A percentile compares a stretch with the other conserved stretches of the same genome.
These are phyloP conservation scores for Pogonophryne albipinna DNA, from an alignment of 2,797 vertebrate genomes.

Conservation along the genomic window DNA sequence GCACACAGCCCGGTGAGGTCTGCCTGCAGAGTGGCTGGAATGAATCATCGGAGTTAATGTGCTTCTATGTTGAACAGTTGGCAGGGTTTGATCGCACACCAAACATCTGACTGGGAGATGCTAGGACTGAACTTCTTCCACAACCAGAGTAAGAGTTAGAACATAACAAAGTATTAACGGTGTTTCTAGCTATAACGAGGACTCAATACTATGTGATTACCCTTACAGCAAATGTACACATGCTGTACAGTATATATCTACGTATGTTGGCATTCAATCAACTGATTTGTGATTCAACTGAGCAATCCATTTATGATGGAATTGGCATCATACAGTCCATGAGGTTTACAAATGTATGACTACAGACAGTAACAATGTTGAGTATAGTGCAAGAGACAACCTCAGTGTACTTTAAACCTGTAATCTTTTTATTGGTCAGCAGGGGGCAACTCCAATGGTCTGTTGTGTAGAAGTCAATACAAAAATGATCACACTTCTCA, in stretches of 20 bases:
- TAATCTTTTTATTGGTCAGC: too few relatives aligned
- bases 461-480: too few relatives aligned
- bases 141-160: slow-evolving; percentile 44
- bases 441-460: too few relatives aligned
- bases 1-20: slow-evolving; percentile 57
- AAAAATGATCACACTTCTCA: too few relatives aligned
- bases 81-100: slow-evolving; percentile 64
- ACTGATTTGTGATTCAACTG: slow-evolving; percentile 1
- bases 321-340: slow-evolving; percentile 28
- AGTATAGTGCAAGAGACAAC: not conserved
- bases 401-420: too few relatives aligned
- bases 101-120: slow-evolving; percentile 72
- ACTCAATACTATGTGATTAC: not conserved
- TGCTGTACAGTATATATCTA: not conserved
- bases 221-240: not conserved
- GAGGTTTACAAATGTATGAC: slow-evolving; percentile 38
- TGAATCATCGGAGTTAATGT: slow-evolving; percentile 75
- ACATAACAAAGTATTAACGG: slow-evolving; percentile 43
- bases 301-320: slow-evolving; percentile 27
- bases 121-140: slow-evolving; percentile 64
- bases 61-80: slow-evolving; percentile 78
- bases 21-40: slow-evolving; percentile 65
- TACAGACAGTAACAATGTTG: slow-evolving; percentile 18
- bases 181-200: slow-evolving; percentile 24
- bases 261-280: not conserved